These are phyloP conservation scores for Cheilosia variabilis DNA, from an alignment of 2,888 invertebrate genomes.

Conservation along the genomic window DNA sequence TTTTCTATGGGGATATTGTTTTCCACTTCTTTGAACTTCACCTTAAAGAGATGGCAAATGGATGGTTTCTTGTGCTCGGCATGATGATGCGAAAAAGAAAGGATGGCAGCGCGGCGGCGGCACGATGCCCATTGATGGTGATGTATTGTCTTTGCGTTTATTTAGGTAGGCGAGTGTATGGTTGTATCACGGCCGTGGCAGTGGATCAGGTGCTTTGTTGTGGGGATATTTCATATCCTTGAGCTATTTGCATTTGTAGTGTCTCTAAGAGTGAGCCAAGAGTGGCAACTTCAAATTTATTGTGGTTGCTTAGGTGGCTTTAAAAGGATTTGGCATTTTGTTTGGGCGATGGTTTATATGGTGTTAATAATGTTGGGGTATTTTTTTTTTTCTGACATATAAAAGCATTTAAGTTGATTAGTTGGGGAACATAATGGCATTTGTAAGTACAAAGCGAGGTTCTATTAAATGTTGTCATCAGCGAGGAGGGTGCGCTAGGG, in stretches of 20 bases:
- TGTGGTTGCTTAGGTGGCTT: constrained; percentile 46
- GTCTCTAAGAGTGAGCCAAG: constrained; percentile 23
- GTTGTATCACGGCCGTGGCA: constrained; percentile 60
- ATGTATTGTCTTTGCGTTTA: constrained; percentile 54
- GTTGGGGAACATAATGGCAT: no score
- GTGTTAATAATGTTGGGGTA: background rate
- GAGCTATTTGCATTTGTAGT: constrained; percentile 65
- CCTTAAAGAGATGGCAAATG: constrained; percentile 64
- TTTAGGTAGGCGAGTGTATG: constrained; percentile 21
- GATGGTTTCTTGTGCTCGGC: constrained; percentile 12
- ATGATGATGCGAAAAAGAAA: background rate
- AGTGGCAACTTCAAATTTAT: constrained; percentile 48
- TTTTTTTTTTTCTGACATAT: background rate
- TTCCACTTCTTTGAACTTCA: constrained; percentile 75
- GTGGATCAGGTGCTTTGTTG: constrained; percentile 60
- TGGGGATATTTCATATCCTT: constrained; percentile 59
- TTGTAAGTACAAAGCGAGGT: no score
- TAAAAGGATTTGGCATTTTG: constrained; percentile 26
- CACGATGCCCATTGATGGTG: constrained; percentile 19
- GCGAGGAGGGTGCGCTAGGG: no score
- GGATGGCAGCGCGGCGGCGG: background rate
- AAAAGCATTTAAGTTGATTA: no score
- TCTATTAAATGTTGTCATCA: no score
- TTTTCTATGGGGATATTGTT: constrained; percentile 69
- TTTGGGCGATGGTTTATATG: background rate